Conservation (phyloP, 2,888 invertebrate species). For the Polia nebulosa region DNA sequence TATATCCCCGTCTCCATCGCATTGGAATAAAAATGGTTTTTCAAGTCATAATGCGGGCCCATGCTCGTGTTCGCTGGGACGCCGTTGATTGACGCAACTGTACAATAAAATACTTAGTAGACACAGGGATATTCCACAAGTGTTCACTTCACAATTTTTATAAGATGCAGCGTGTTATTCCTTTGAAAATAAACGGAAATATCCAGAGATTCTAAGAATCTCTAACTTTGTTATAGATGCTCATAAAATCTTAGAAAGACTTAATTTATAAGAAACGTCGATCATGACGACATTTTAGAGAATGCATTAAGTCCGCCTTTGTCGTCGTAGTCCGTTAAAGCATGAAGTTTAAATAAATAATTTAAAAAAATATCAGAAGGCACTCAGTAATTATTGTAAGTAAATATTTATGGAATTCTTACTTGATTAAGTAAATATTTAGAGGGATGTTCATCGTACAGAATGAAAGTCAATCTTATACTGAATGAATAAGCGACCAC, state of each 20-base stretch:
- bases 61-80: background rate
- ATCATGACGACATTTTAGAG: background rate
- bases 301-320: no score
- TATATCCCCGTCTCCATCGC: background rate
- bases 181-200: background rate
- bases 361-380: no score
- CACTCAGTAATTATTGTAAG: constrained; percentile 6
- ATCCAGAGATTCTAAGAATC: background rate
- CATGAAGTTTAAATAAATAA: no score
- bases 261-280: background rate
- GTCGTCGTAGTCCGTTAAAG: no score
- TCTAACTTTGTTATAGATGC: background rate
- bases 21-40: background rate
- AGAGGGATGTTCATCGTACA: background rate
- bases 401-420: constrained; percentile 7
- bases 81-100: background rate
- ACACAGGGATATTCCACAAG: constrained; percentile 4
- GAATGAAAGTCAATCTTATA: background rate
- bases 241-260: background rate
- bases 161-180: background rate
- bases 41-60: background rate
- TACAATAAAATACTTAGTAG: constrained; percentile 14
- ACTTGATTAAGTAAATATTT: constrained; percentile 5
- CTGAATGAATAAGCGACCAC: background rate
- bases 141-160: constrained; percentile 7